Evolutionary conservation across 2,113 vertebrate species (phyloP).

Genomic region (Nothobranchius furzeri): DNA sequence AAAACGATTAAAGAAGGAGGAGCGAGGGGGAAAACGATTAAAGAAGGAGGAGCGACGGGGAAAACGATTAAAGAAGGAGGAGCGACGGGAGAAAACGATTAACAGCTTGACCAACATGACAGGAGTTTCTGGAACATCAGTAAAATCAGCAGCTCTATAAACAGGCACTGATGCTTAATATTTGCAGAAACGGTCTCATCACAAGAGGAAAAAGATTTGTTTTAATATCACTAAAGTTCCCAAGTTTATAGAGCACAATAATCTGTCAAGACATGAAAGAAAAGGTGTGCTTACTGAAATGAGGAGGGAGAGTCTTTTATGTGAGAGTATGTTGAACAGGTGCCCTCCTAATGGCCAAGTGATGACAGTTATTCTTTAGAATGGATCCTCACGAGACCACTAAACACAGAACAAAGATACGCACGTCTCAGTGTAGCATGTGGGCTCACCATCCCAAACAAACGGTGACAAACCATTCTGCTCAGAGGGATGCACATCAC

Average conservation of each 20-base stretch:
- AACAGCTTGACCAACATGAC: no score
- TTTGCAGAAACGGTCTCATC: no score
- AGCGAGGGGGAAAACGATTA: no score
- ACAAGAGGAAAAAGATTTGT: no score
- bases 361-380: constrained; percentile 53
- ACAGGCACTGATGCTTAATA: no score
- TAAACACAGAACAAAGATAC: constrained; percentile 9
- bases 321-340: constrained; percentile 29
- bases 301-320: neutral
- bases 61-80: no score
- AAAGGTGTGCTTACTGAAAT: neutral
- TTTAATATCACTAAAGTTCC: neutral
- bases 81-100: no score
- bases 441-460: neutral
- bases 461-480: neutral
- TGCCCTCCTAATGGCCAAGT: constrained; percentile 53
- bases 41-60: no score
- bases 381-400: constrained; percentile 14
- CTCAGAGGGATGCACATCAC: constrained; percentile 49
- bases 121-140: no score
- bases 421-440: neutral
- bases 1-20: no score
- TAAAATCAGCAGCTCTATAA: no score
- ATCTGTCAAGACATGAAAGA: constrained; percentile 1
- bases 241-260: neutral